A percentile compares a stretch with the other conserved stretches of the same genome.
phyloP scores from a whole-genome alignment of 2,797 vertebrate genomes.

The Rhinophrynus dorsalis region DNA sequence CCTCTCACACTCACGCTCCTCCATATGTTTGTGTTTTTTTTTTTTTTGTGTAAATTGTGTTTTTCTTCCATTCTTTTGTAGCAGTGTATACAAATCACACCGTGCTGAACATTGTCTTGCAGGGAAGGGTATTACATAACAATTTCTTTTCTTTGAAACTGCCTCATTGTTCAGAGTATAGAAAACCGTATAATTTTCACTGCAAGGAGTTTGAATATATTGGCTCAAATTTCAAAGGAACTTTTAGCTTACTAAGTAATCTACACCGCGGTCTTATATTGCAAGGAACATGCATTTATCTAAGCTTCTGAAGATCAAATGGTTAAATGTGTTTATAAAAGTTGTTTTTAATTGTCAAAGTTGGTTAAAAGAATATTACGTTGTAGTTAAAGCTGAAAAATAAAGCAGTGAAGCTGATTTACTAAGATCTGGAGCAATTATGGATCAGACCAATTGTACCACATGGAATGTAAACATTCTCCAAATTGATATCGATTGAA shows the following conservation, averaged over 20 bases:
- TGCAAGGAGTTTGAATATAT: constrained; percentile 38
- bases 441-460: too few species aligned
- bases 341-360: background rate
- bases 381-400: too few species aligned
- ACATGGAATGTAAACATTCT: too few species aligned
- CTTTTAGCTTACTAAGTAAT: constrained; percentile 35
- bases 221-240: constrained; percentile 45
- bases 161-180: constrained; percentile 37
- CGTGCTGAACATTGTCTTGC: constrained; percentile 31
- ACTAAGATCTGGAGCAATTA: too few species aligned
- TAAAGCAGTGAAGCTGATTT: too few species aligned
- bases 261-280: constrained; percentile 41
- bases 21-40: constrained; percentile 42
- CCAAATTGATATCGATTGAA: too few species aligned
- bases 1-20: constrained; percentile 34
- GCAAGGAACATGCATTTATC: constrained; percentile 27
- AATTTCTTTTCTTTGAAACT: constrained; percentile 19
- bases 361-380: background rate
- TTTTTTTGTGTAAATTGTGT: constrained; percentile 5
- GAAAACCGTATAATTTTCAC: constrained; percentile 48
- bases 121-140: constrained; percentile 46
- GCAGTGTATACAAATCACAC: constrained; percentile 44
- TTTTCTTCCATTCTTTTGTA: constrained; percentile 32
- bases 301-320: constrained; percentile 2
- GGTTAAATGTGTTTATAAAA: background rate